Evolutionary conservation across 2,888 invertebrate species (phyloP), one percentile per base, ranked within the genome.

Genomic region (Nomada lathburiana): DNA sequence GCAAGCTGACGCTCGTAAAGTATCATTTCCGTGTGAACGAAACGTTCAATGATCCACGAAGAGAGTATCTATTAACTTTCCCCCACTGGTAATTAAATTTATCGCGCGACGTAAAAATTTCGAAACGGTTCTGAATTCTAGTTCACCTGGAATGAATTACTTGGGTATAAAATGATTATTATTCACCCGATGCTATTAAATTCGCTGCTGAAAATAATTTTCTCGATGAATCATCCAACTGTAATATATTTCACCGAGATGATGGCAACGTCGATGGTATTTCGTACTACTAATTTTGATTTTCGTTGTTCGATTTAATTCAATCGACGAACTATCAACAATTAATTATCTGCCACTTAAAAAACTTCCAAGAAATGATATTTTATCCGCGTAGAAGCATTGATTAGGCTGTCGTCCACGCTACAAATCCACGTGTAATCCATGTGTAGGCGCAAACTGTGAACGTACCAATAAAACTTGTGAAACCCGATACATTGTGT

Each of bases 381-480:
- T 73, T 62, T 52, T 52, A 60, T 57, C 26, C 59, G 70, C 70
- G 82, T 76, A 68, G 71, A 50, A 50, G 62, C 47, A 62, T 81
- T 68, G 62, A 76, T 65, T 64, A 73, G 82, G 64, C 76, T 76
- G 52, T 75, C 70, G 60, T 53, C 76, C 69, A 76, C 71, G 76
- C 84, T 80, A 74, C 60, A 63, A 62, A 62, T 84, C 80, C 80
- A 76, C 76, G 72, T 84, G 73, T 84, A 79, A 79, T 83, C 55
- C 57, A 75, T 71, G 74, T 84, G 81, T 84, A 84, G 84, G 77
- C 71, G 80, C 65, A 80, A 78, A 74, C 50, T 83, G 77, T 84
- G 72, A 84, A 81, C 84, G 84, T 83, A 60, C 68, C 60, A 80
- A 84, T 83, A 84, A 84, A 84, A 57, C 60, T 69, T 55, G 44